phyloP scores from a whole-genome alignment of 2,113 vertebrate genomes.

The Rhizomys pruinosus region DNA sequence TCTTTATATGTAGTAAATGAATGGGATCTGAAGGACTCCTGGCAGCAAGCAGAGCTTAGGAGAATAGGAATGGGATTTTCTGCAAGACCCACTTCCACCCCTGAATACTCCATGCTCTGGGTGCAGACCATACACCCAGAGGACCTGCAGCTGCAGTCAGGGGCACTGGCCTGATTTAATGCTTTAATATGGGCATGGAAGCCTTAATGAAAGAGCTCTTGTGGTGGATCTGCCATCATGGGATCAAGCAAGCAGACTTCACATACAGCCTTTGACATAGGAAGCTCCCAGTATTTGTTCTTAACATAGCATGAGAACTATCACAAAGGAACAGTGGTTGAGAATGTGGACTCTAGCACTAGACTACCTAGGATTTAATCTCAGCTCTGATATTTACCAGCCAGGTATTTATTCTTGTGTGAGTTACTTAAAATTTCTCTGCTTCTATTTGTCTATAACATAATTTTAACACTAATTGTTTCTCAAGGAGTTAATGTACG shows the following conservation, averaged over 20 bases:
- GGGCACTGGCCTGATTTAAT: constrained; percentile 65
- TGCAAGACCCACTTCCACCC: constrained; percentile 80
- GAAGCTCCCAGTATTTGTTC: neutral
- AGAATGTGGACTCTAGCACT: neutral
- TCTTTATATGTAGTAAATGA: constrained; percentile 8
- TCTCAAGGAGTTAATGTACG: neutral
- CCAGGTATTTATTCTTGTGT: neutral
- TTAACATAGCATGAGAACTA: neutral
- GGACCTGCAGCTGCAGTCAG: constrained; percentile 50
- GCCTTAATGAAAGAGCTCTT: neutral
- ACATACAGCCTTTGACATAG: neutral
- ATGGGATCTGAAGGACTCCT: constrained; percentile 50
- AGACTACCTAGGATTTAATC: neutral
- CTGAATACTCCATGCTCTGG: constrained; percentile 71
- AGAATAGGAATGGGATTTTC: constrained; percentile 65
- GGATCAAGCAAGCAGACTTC: constrained; percentile 2
- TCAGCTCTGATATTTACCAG: neutral
- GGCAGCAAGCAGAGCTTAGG: constrained; percentile 50
- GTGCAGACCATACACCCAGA: constrained; percentile 56
- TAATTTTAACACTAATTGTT: neutral
- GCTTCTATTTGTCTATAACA: constrained; percentile 12
- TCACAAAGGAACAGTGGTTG: neutral
- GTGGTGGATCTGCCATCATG: neutral
- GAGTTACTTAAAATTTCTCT: constrained; percentile 39
- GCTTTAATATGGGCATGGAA: neutral